Evolutionary conservation across 2,888 invertebrate genomes (phyloP), one percentile per base, ranked within the genome.

Genomic region (Pheosia gnoma): DNA sequence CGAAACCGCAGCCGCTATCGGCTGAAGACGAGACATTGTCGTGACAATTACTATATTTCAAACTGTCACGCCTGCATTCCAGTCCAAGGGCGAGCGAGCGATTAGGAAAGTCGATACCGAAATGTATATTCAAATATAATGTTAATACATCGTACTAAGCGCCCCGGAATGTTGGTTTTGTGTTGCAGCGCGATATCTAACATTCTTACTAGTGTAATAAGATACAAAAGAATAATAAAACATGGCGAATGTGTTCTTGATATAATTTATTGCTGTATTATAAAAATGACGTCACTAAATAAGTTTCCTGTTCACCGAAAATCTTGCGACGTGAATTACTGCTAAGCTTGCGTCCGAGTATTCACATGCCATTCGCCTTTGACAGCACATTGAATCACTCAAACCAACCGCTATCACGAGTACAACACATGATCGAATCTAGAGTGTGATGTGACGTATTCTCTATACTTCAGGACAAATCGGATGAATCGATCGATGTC

Each of bases 31-130:
- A 66, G 72, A 75, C 68, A 59, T 60, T 62, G 41, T 41, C 62
- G 60, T 72, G 70, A 75, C 75, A 73, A 66, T 71, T 69, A 71
- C 75, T 71, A 75, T 79, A 78, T 79, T 72, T 75, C 76, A 76
- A 63, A 45, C 68, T 71, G 73, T 68, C 76, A 65, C 70, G 67
- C 71, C 67, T 71, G 70, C 68, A 66, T 73, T 63, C 52, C 38
- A 51, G 11, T 52, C 52, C 47, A 47, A 9, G 38, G 37, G 38
- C n/a, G 54, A 63, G 60, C 65, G 60, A 62, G 54, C 62, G 58
- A 54, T 60, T 58, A 59, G 58, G 38, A 37, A 43, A 3, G 47
- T n/a, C 11, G 45, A 47, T 47, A n/a, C 4, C 8, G 43, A 45
- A 45, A 7, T 45, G 43, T 45, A 45, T 10, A 45, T 9, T 10